Evolutionary conservation across 2,888 invertebrate species (phyloP), one percentile per base, ranked within the genome.

Genomic region (Lottia scabra): DNA sequence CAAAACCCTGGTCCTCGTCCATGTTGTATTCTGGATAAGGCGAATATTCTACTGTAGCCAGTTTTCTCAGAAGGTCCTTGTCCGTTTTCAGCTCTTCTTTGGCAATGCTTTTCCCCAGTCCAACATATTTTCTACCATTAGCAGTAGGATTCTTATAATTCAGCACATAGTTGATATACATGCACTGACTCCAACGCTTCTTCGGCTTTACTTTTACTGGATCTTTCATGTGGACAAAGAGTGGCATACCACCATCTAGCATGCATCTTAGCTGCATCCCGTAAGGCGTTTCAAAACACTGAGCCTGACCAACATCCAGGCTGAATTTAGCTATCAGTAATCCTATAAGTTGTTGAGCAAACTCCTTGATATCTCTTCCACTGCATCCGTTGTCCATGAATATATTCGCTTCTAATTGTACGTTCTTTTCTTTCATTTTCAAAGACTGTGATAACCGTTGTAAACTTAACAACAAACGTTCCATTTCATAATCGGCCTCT

Each of bases 101-200:
- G 10, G 38, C 8, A 38, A 10, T 38, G 10, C 38, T 38, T 56
- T 19, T 56, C 4, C 23, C 56, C 10, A 23, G 4, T 56, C 23
- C 23, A 1, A 56, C n/a, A 23, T 56, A 56, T 12, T 23, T 23
- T 13, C 56, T 23, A 3, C 56, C 56, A 56, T 56, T 56, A 3
- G 56, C 23, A 8, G 23, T 56, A 23, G 23, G 19, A 3, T 74
- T 76, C 23, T 82, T 67, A 65, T 76, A 79, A 23, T 75, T 75
- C 74, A 83, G 75, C 8, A 83, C 78, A 68, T 83, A 83, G 65
- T 81, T 79, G 65, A 83, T 81, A 71, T 84, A 83, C 82, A 83
- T 81, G 19, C 78, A 78, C 67, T 80, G 80, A 62, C 70, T 74
- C 80, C 72, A 73, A 16, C 75, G 65, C 46, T 74, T 75, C 63